phyloP scores from a whole-genome alignment of 2,888 invertebrate species.

The Diarsia mendica region DNA sequence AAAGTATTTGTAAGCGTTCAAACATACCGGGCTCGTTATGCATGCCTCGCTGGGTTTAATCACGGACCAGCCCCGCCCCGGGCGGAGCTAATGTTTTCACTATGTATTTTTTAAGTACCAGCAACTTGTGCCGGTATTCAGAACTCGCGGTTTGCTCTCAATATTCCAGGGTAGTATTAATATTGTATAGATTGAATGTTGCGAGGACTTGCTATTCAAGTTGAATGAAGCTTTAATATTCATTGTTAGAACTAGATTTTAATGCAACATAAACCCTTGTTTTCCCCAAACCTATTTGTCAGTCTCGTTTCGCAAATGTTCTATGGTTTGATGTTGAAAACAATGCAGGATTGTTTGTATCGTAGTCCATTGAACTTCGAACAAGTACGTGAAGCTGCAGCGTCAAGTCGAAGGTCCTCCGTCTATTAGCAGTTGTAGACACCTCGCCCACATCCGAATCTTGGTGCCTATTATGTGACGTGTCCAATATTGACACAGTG shows the following conservation, averaged over 20 bases:
- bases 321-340: slow-evolving; percentile 21
- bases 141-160: slow-evolving; percentile 71
- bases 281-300: slow-evolving; percentile 30
- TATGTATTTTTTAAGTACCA: slow-evolving; percentile 88
- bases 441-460: slow-evolving; percentile 81
- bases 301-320: slow-evolving; percentile 14
- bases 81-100: slow-evolving; percentile 87
- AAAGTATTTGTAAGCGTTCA: slow-evolving; percentile 88
- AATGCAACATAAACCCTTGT: slow-evolving; percentile 5
- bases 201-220: slow-evolving; percentile 31
- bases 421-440: slow-evolving; percentile 80
- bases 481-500: slow-evolving; percentile 88
- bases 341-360: slow-evolving; percentile 36
- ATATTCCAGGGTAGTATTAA: slow-evolving; percentile 66
- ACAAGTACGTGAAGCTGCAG: slow-evolving; percentile 68
- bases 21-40: slow-evolving; percentile 88
- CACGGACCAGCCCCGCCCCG: slow-evolving; percentile 83
- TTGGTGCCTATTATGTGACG: slow-evolving; percentile 78
- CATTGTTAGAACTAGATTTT: not conserved
- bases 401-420: slow-evolving; percentile 80
- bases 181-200: slow-evolving; percentile 56
- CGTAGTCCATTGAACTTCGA: slow-evolving; percentile 57
- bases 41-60: slow-evolving; percentile 89
- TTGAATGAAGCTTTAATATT: slow-evolving; percentile 27
- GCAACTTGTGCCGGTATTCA: slow-evolving; percentile 67